These are phyloP conservation scores for Trinorchestia longiramus DNA, from an alignment of 1,140 invertebrate genomes.

Conservation along the genomic window DNA sequence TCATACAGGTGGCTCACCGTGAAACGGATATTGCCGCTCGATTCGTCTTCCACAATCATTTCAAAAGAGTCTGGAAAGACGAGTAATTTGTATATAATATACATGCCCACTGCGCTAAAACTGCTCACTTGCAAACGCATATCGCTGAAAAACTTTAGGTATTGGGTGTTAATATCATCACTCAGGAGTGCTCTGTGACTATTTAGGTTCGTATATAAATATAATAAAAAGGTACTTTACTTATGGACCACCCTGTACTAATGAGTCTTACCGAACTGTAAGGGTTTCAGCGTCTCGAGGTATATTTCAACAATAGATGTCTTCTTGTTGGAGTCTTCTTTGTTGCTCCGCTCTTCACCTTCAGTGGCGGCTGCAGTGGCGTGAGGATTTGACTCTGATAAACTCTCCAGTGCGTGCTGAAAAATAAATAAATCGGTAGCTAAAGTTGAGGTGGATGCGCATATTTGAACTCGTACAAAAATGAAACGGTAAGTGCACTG, in stretches of 20 bases:
- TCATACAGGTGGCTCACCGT: conserved; percentile 93
- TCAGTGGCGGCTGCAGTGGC: background rate
- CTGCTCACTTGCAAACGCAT: too few species aligned
- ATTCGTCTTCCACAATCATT: conserved; percentile 83
- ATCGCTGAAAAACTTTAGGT: too few species aligned
- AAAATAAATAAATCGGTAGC: background rate
- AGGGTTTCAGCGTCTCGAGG: conserved; percentile 78
- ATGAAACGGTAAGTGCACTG: background rate
- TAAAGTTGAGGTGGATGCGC: too few species aligned
- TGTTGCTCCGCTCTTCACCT: background rate
- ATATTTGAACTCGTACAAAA: too few species aligned
- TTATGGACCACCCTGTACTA: too few species aligned
- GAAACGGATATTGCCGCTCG: conserved; percentile 77
- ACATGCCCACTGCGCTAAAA: background rate
- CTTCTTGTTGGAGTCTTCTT: conserved; percentile 49
- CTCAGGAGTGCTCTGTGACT: too few species aligned
- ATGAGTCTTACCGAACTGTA: conserved; percentile 83
- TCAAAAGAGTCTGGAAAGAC: conserved; percentile 81
- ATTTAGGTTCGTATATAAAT: too few species aligned
- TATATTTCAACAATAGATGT: conserved; percentile 63
- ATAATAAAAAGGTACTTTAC: too few species aligned
- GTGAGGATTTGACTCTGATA: background rate
- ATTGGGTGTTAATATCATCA: too few species aligned
- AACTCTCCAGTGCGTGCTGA: background rate
- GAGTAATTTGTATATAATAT: background rate